Evolutionary conservation across 2,113 vertebrate species (phyloP).

Genomic region (Motacilla tschutschensis): DNA sequence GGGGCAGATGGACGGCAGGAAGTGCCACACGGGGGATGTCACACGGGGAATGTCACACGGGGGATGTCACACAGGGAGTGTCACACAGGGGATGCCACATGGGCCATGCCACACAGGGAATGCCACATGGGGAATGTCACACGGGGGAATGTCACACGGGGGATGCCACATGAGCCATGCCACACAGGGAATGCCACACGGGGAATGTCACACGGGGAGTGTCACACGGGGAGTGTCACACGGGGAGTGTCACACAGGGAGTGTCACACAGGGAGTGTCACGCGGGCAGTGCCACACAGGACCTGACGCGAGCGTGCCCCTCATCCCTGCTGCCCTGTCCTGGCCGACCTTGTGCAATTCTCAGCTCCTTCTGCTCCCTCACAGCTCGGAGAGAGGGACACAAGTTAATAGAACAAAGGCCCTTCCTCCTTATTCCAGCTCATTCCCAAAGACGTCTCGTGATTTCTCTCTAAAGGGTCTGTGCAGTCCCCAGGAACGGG

Average conservation of each 20-base stretch:
- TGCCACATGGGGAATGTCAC: rapidly evolving
- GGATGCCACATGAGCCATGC: background rate
- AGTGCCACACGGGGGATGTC: rapidly evolving
- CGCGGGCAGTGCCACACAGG: background rate
- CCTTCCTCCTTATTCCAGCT: background rate
- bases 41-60: background rate
- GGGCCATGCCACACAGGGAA: rapidly evolving
- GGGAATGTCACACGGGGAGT: no score
- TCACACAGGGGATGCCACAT: rapidly evolving
- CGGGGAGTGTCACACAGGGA: rapidly evolving
- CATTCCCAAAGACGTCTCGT: rapidly evolving
- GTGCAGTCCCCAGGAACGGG: rapidly evolving
- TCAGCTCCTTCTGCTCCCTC: background rate
- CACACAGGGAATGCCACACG: background rate
- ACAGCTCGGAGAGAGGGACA: rapidly evolving
- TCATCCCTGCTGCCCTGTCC: background rate
- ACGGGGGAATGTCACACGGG: background rate
- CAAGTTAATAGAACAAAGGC: rapidly evolving
- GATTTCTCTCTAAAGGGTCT: rapidly evolving
- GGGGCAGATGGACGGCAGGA: background rate
- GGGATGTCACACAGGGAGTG: rapidly evolving
- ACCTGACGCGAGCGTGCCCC: background rate
- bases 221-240: background rate
- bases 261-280: rapidly evolving
- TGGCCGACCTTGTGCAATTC: rapidly evolving